Evolutionary conservation across 2,797 vertebrate species (phyloP).

Genomic region (Parauchenoglanis ngamensis): DNA sequence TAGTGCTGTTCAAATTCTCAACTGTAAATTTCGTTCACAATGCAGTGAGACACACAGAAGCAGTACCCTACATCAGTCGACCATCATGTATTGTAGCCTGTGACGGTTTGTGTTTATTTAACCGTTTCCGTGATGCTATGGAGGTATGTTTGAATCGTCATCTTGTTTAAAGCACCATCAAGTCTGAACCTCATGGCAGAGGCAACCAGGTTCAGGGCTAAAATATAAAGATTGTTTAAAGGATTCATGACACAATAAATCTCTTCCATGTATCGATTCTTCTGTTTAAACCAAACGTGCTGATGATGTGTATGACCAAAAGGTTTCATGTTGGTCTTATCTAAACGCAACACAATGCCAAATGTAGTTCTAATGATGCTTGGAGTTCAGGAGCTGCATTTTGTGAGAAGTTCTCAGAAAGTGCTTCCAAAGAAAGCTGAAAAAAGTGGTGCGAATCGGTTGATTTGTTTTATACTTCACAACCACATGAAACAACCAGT

Average conservation of each 20-base stretch:
- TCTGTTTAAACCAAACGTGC: too few relatives aligned
- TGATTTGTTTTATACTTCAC: background rate
- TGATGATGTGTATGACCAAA: too few relatives aligned
- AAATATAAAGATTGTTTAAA: background rate
- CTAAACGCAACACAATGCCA: background rate
- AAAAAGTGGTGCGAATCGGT: background rate
- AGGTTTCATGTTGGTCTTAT: background rate
- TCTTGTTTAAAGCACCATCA: background rate
- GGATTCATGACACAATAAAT: background rate
- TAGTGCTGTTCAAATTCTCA: too few relatives aligned
- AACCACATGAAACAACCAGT: background rate
- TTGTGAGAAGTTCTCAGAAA: background rate
- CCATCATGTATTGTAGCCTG: too few relatives aligned
- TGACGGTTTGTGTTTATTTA: background rate
- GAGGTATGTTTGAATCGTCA: background rate
- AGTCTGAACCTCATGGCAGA: background rate
- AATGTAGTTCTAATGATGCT: too few relatives aligned
- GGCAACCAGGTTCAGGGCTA: background rate
- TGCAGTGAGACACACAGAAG: too few relatives aligned
- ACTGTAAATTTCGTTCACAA: too few relatives aligned
- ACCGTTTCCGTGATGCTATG: background rate
- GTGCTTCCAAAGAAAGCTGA: background rate
- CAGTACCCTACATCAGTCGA: too few relatives aligned
- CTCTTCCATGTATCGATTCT: too few relatives aligned
- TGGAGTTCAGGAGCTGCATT: background rate